phyloP scores from a whole-genome alignment of 2,888 invertebrate species.

The Melanchra persicariae region DNA sequence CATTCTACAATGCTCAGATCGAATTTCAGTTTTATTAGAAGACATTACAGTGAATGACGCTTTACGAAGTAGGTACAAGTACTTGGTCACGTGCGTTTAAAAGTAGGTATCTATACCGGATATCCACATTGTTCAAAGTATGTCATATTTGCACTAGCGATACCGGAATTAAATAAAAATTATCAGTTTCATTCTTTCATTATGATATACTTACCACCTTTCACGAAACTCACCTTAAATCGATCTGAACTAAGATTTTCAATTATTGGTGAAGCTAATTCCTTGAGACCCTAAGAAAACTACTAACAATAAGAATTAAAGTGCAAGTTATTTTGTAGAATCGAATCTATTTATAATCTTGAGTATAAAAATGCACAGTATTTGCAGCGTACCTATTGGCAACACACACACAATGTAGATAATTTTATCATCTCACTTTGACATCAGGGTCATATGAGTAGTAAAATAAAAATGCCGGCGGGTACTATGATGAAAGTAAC shows the following conservation, averaged over 20 bases:
- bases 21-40: constrained; percentile 66
- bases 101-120: constrained; percentile 73
- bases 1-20: constrained; percentile 51
- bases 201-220: constrained; percentile 11
- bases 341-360: constrained; percentile 10
- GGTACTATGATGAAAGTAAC: constrained; percentile 57
- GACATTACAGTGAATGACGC: constrained; percentile 48
- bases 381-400: constrained; percentile 61
- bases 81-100: constrained; percentile 64
- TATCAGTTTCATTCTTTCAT: constrained; percentile 23
- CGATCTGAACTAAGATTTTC: neutral
- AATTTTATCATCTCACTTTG: constrained; percentile 66
- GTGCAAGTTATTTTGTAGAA: neutral
- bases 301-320: neutral
- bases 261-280: neutral
- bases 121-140: constrained; percentile 62
- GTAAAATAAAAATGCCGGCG: constrained; percentile 60
- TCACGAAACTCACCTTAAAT: neutral
- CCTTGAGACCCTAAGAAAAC: neutral
- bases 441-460: constrained; percentile 64
- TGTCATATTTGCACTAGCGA: constrained; percentile 56
- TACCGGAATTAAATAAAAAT: constrained; percentile 40
- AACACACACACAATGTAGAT: constrained; percentile 59
- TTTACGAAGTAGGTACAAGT: constrained; percentile 33
- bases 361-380: constrained; percentile 42